These are phyloP conservation scores for Melieria picta DNA, from an alignment of 2,888 invertebrate species.

Conservation along the genomic window DNA sequence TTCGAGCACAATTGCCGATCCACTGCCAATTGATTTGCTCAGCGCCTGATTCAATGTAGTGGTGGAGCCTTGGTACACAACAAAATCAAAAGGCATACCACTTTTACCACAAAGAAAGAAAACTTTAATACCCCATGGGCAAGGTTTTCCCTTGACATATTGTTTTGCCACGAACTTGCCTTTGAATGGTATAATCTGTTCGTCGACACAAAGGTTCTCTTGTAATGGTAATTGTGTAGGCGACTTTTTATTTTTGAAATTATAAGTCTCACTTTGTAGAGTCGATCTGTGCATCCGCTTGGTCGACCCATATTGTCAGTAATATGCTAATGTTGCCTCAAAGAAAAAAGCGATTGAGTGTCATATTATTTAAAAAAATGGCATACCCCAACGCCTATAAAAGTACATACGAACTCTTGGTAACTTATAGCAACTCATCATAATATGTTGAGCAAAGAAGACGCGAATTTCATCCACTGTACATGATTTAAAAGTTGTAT, in stretches of 20 bases:
- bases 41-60: slow-evolving; percentile 12
- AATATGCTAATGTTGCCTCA: slow-evolving; percentile 2
- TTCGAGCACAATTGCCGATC: slow-evolving; percentile 17
- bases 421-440: not conserved
- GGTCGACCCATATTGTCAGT: not conserved
- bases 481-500: not conserved
- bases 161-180: not conserved
- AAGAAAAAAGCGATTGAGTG: not conserved
- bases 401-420: slow-evolving; percentile 1
- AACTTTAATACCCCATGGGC: slow-evolving; percentile 49
- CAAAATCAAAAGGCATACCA: slow-evolving; percentile 51
- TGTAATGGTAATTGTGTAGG: not conserved
- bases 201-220: not conserved
- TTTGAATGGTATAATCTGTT: slow-evolving; percentile 7
- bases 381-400: not conserved
- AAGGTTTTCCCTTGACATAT: not conserved
- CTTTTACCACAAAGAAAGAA: slow-evolving; percentile 48
- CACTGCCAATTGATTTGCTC: slow-evolving; percentile 17
- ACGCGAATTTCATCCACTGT: slow-evolving; percentile 4
- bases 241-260: too few relatives aligned
- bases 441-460: not conserved
- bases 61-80: slow-evolving; percentile 48
- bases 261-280: not conserved
- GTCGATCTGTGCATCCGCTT: not conserved
- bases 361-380: not conserved